phyloP scores from a whole-genome alignment of 2,797 vertebrate species.

The Pangasius macronema region DNA sequence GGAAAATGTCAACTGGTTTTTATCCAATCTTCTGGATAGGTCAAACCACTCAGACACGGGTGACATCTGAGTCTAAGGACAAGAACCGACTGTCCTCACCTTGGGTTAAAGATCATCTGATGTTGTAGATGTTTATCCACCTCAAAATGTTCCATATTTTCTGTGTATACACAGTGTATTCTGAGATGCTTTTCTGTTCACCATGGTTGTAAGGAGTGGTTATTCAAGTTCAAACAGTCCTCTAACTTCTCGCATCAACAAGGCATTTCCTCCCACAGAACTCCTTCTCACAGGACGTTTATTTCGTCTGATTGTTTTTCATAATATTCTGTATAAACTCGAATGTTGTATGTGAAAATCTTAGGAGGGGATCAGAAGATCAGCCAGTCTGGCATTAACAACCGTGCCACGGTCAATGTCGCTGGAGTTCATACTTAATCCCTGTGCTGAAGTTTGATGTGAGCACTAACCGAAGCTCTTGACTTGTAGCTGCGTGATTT shows the following conservation, averaged over 20 bases:
- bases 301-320: background rate
- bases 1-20: background rate
- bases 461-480: background rate
- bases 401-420: background rate
- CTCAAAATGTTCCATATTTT: background rate
- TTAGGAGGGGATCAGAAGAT: background rate
- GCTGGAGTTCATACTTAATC: background rate
- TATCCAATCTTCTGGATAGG: background rate
- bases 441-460: background rate
- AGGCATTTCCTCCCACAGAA: background rate
- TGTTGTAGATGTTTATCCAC: background rate
- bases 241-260: background rate
- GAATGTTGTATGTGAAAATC: background rate
- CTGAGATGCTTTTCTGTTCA: background rate
- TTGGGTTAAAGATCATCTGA: no score
- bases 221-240: background rate
- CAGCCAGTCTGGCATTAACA: background rate
- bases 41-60: no score
- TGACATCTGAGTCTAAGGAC: no score
- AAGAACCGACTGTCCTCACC: no score
- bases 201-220: background rate
- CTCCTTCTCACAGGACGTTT: background rate
- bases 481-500: background rate
- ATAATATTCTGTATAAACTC: background rate
- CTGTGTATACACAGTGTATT: background rate